A percentile compares a stretch with the other conserved stretches of the same genome.
Conservation (phyloP, 2,888 invertebrate genomes). For the Glaucopsyche alexis region DNA sequence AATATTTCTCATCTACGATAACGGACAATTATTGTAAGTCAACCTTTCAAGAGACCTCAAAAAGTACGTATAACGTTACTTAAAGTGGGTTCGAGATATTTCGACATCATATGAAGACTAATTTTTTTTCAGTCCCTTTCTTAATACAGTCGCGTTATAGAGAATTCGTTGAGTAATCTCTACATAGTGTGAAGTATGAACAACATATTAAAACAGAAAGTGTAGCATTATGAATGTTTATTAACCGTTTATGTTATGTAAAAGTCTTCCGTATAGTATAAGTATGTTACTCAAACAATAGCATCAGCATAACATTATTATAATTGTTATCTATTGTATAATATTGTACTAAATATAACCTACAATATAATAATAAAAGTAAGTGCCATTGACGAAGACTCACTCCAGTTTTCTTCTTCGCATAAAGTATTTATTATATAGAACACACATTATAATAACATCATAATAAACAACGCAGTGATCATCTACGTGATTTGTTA, state of each 20-base stretch:
- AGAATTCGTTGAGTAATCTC: background rate
- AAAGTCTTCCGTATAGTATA: background rate
- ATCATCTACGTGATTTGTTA: no score
- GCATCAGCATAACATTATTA: background rate
- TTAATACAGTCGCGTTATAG: background rate
- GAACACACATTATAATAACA: no score
- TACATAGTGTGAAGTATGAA: background rate
- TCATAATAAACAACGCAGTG: no score
- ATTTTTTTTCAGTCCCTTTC: background rate
- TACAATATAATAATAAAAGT: background rate
- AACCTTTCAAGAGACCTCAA: no score
- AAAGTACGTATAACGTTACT: no score
- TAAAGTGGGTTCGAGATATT: no score
- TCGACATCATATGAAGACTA: no score
- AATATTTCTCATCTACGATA: background rate
- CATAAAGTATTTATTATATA: no score
- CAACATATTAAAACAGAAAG: constrained; percentile 6
- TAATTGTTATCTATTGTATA: background rate
- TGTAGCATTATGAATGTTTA: background rate
- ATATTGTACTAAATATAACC: background rate
- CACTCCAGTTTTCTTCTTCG: no score
- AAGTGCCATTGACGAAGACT: no score
- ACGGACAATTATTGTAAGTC: no score
- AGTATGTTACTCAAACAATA: background rate
- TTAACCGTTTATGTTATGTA: constrained; percentile 3